phyloP scores from a whole-genome alignment of 2,113 vertebrate genomes.

The Podarcis cretensis region DNA sequence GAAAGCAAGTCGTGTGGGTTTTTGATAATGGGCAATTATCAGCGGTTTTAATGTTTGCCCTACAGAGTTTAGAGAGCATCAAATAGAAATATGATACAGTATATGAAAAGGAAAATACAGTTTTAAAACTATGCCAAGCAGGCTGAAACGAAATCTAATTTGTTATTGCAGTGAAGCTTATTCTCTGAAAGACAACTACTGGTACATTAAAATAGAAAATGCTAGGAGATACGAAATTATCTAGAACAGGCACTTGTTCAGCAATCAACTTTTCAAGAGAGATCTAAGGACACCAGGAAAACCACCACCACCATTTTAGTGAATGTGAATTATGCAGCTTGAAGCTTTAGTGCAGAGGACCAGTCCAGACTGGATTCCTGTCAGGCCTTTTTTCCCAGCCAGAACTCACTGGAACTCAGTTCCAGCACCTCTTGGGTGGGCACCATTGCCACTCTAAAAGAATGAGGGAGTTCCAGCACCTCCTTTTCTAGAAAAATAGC shows the following conservation, averaged over 20 bases:
- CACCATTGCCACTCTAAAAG: too few species aligned
- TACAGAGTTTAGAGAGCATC: conserved; percentile 54
- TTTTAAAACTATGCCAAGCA: conserved; percentile 42
- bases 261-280: neutral
- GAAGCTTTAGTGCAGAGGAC: neutral
- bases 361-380: neutral
- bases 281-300: neutral
- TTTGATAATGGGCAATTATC: conserved; percentile 74
- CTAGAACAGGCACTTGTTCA: neutral
- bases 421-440: too few species aligned
- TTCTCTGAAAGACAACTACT: conserved; percentile 25
- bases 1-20: conserved; percentile 49
- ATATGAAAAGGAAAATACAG: conserved; percentile 42
- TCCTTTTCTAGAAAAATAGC: too few species aligned
- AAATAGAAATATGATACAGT: conserved; percentile 63
- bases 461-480: too few species aligned
- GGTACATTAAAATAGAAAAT: conserved; percentile 1
- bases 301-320: neutral
- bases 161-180: conserved; percentile 16
- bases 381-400: too few species aligned
- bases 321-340: neutral
- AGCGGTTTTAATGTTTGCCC: conserved; percentile 53
- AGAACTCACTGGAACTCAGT: too few species aligned
- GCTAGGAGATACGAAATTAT: neutral
- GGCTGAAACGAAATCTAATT: neutral